Percentiles rank a stretch among this genome's conserved stretches.
Evolutionary conservation across 2,888 invertebrate genomes (phyloP).

Genomic region (Drosophila rellima): DNA sequence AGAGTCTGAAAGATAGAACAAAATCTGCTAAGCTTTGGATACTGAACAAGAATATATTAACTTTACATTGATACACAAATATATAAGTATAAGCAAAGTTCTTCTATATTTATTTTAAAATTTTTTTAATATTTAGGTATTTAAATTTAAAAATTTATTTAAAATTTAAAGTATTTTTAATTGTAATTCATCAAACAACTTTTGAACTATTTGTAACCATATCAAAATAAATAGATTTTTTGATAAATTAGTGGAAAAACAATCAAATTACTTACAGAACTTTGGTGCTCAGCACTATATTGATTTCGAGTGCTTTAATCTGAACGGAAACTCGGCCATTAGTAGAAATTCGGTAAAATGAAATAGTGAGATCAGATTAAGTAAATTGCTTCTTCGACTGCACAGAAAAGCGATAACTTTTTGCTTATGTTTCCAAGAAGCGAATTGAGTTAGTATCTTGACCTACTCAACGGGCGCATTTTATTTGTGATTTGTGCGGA

Average conservation of each 20-base stretch:
- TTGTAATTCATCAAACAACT: too few species aligned
- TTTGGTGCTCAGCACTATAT: not conserved
- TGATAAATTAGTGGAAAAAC: not conserved
- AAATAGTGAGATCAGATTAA: not conserved
- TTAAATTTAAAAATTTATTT: too few species aligned
- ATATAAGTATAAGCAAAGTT: too few species aligned
- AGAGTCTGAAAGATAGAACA: too few species aligned
- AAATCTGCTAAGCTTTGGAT: too few species aligned
- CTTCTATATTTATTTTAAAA: too few species aligned
- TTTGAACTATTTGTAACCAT: not conserved
- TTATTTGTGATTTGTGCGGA: constrained; percentile 50
- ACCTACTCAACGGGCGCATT: constrained; percentile 60
- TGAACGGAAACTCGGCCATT: not conserved
- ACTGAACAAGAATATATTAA: too few species aligned
- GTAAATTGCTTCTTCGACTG: constrained; percentile 5
- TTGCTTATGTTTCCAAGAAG: constrained; percentile 30
- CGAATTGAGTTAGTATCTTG: constrained; percentile 69
- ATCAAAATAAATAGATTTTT: not conserved
- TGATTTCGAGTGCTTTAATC: not conserved
- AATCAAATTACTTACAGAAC: not conserved
- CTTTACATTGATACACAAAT: too few species aligned
- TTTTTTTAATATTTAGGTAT: too few species aligned
- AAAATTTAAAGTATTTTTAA: too few species aligned
- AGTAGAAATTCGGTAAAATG: not conserved
- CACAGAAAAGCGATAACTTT: constrained; percentile 34